These are phyloP conservation scores for Tenthredo distinguenda DNA, from an alignment of 2,888 invertebrate genomes.

Conservation along the genomic window DNA sequence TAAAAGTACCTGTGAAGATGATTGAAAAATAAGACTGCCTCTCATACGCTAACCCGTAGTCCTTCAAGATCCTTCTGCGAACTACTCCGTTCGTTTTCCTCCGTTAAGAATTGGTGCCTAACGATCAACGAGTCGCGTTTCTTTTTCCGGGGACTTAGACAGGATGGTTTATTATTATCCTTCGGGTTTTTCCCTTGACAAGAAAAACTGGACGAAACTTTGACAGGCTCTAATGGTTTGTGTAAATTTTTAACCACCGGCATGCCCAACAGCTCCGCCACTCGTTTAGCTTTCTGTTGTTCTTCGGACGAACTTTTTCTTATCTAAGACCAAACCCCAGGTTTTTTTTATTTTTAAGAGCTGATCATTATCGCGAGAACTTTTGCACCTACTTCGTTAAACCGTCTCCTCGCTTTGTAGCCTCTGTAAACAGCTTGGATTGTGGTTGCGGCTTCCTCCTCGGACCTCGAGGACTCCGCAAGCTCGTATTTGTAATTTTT, in stretches of 20 bases:
- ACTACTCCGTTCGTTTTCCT: constrained; percentile 37
- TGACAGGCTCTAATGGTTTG: constrained; percentile 63
- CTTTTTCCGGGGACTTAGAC: constrained; percentile 58
- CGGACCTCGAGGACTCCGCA: constrained; percentile 67
- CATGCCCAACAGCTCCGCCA: constrained; percentile 65
- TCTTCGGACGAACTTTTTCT: constrained; percentile 62
- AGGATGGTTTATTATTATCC: constrained; percentile 53
- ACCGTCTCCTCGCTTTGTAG: constrained; percentile 69
- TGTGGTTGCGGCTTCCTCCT: constrained; percentile 73
- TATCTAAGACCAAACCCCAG: constrained; percentile 58
- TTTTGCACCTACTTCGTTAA: constrained; percentile 65
- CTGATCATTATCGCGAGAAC: constrained; percentile 31
- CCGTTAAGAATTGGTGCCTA: constrained; percentile 20
- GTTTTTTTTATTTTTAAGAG: constrained; percentile 8
- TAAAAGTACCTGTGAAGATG: background rate
- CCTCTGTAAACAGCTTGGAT: constrained; percentile 75
- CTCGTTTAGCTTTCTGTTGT: constrained; percentile 65
- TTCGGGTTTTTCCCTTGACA: constrained; percentile 58
- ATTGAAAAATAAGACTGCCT: background rate
- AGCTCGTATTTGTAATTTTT: constrained; percentile 47
- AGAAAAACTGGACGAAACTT: constrained; percentile 60
- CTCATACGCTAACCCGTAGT: constrained; percentile 55
- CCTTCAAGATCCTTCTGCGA: constrained; percentile 58
- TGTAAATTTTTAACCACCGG: constrained; percentile 58
- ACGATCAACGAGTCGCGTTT: constrained; percentile 44